phyloP scores from a whole-genome alignment of 2,888 invertebrate species.

The Drosophila gaucha region DNA sequence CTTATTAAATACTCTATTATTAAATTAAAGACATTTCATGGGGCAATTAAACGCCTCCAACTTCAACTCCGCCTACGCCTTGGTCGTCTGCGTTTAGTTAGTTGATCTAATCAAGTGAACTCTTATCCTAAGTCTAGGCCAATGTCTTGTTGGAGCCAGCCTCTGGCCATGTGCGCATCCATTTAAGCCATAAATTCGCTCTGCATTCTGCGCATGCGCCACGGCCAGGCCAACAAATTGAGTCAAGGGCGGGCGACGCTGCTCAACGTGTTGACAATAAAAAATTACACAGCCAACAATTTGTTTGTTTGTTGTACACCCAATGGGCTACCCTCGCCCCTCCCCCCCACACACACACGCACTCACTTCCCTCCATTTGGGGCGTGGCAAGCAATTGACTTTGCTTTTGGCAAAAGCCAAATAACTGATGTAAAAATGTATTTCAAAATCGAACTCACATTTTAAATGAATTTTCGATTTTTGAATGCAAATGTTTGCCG shows the following conservation, averaged over 20 bases:
- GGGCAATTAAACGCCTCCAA: constrained; percentile 13
- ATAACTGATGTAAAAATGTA: constrained; percentile 46
- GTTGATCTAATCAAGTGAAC: constrained; percentile 21
- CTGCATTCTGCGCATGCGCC: constrained; percentile 70
- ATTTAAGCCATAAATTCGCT: constrained; percentile 34
- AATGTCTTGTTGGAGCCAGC: constrained; percentile 24
- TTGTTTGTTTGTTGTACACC: constrained; percentile 50
- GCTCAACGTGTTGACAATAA: constrained; percentile 58
- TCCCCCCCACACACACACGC: neutral
- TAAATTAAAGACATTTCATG: constrained; percentile 47
- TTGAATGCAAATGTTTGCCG: constrained; percentile 54
- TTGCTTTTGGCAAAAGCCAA: constrained; percentile 56
- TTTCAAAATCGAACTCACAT: constrained; percentile 50
- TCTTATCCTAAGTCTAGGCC: too few species aligned
- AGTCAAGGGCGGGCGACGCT: constrained; percentile 69
- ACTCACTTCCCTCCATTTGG: neutral
- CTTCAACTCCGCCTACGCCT: neutral
- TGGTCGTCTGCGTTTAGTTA: constrained; percentile 15
- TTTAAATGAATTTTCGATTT: constrained; percentile 32
- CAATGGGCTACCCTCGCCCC: neutral
- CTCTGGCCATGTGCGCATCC: constrained; percentile 30
- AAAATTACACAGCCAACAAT: constrained; percentile 55
- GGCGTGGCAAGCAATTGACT: constrained; percentile 55
- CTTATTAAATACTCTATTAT: constrained; percentile 17
- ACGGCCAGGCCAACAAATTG: constrained; percentile 70